Evolutionary conservation across 2,797 vertebrate species (phyloP), one percentile per base, ranked within the genome.

Genomic region (Syngnathus rostellatus): DNA sequence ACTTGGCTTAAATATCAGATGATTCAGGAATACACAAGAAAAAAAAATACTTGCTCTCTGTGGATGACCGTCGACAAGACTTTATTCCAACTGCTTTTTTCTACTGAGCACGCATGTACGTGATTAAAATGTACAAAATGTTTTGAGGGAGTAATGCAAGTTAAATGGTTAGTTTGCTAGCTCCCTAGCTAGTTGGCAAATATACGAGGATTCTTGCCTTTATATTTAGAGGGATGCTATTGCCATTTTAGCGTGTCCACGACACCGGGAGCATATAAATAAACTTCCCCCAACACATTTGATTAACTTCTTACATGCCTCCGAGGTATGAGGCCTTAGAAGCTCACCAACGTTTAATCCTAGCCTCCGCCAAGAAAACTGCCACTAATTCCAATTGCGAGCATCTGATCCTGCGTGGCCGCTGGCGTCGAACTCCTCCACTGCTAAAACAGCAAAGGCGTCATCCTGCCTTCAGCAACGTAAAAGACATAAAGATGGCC

Each of bases 291-390:
- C 69, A 69, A 71, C 77, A 85, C 78, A 69, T 87, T 86, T 82
- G 79, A 88, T 87, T 81, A 86, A 86, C 76, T 78, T 85, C 80
- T 82, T 57, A 50, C 68, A 71, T 41, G 71, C 66, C 86, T 84
- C 70, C 54, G 45, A 88, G 87, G 78, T 76, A 58, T 46, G 50
- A 70, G 73, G 83, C 77, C 82, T 75, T 77, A 74, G 82, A 79
- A 74, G 77, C 71, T 78, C 77, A 66, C 74, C 77, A 79, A 70
- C 68, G 1, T 81, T 85, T 85, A 87, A 87, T 88, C 80, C 81
- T 73, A 72, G 72, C 64, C 68, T 79, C 71, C 72, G 73, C 62
- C 62, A 71, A 79, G 78, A 74, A 78, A 75, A 84, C 77, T 66
- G 75, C 25, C 75, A 31, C 80, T 74, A 81, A 75, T 81, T 73